Evolutionary conservation across 1,140 invertebrate species (phyloP), one percentile per base, ranked within the genome.

Genomic region (Trichonephila clavipes): DNA sequence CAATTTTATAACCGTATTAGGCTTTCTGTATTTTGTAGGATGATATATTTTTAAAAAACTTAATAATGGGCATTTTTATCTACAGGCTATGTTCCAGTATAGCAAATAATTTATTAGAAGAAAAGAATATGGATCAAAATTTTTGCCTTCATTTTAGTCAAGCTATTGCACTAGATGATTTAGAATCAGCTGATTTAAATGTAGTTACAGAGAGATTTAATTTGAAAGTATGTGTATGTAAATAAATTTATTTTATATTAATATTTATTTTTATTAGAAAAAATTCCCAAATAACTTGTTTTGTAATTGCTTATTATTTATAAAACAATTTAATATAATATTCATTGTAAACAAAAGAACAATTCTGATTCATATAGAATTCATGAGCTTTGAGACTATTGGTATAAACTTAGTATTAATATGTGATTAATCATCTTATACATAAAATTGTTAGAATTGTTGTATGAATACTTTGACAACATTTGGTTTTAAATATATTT

Each of bases 131-230:
- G 10, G 19, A 12, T 19, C 34, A 64, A 66, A 88, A 40, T 40
- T 88, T 88, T 24, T 44, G 19, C 12, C 19, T 7, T 14, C 40
- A 18, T 58, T 58, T 89, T 5, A 40, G 58, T 24, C 19, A 89
- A 89, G 66, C 64, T n/a, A 44, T 77, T 69, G 28, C 62, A n/a
- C 21, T 89, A 24, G 88, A 51, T 58, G 88, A 89, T 58, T 89
- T 77, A 89, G 24, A 64, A 66, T 24, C 16, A 12, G 28, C 28
- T 44, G 66, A 89, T 77, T 77, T 89, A 77, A 7, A 7, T 19
- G 18, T 40, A 58, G 40, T 89, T 72, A 77, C 66, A 66, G 40
- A 72, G 1, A 89, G 40, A 89, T 89, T 89, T 89, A 66, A 34
- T 51, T 77, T 89, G n/a, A 89, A 89, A 66, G 88, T 89, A 77